Base-by-base conservation (phyloP, 2,797 vertebrate genomes). In the Pampus argenteus region DNA sequence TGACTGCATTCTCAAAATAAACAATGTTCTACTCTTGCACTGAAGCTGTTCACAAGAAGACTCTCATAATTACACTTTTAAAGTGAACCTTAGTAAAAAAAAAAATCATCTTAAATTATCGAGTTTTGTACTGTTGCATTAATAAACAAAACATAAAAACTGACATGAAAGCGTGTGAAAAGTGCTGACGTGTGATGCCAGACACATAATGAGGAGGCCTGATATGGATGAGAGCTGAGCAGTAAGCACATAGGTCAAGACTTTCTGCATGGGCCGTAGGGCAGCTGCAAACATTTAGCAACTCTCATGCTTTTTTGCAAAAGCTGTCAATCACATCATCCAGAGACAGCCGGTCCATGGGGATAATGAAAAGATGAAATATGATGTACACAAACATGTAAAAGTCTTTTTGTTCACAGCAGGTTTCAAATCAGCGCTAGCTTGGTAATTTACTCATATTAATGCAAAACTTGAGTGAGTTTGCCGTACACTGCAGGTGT, bases 241-340 rank as follows among this genome's bases (percentile, higher is more conserved):
- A 67, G 57, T 73, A 51, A 78, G 77, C 57, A 68, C 81, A 78
- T 67, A 83, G 76, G 82, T 82, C 80, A 88, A 74, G 66, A 84
- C 85, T 83, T 88, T 75, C 52, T 82, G 77, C 84, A 72, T 79
- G 66, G 83, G 74, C 83, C 77, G 84, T 79, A 83, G 83, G 75
- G 83, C 90, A 93, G 85, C 93, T 93, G 93, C 88, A 91, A 92
- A 92, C 84, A 87, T 93, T 94, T 90, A 92, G 76, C 84, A 85
- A 79, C 76, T 49, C 86, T 72, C 67, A 64, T 47, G 74, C 57
- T 83, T 86, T 84, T 84, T 77, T 83, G 56, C 79, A 70, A 82
- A 84, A 80, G 50, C 78, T 84, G 85, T 85, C 88, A 78, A 55
- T 86, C 86, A 78, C 61, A 72, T 73, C 31, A 67, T 75, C 70